Base-by-base conservation (phyloP, 2,113 vertebrate species). In the Perognathus longimembris region DNA sequence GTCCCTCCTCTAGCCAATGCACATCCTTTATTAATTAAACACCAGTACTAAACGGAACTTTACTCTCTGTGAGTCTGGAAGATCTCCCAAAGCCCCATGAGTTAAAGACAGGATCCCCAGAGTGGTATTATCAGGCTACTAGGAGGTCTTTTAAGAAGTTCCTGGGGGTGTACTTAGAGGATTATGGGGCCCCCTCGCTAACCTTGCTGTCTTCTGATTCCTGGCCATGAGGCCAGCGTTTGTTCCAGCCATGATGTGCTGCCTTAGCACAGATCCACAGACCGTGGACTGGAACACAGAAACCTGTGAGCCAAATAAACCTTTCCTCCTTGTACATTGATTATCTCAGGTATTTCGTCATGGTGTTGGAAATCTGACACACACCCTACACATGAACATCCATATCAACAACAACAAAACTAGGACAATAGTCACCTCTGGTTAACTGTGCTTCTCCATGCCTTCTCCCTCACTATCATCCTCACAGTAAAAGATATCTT, bases 401-500 rank as follows among this genome's bases (percentile, higher is more conserved):
- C 5, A 18, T 8, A 12, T 42, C 40, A 36, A 79, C 6, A 7
- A 40, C n/a, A n/a, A n/a, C n/a, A 28, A n/a, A 26, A 74, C 24
- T 1, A 5, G 22, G 30, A 34, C 3, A 6, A 24, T 0, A 22
- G 36, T 0, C 14, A 50, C 28, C 5, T n/a, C 15, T 21, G 6
- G 64, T 83, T 74, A 96, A 1, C 87, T 69, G 3, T 15, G 64
- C 1, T 86, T 88, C 8, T 70, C 59, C 1, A 1, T 34, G 3
- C 90, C 95, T 0, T 97, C 97, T 6, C 81, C 97, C 12, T 90
- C 80, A 1, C 85, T 96, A 66, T 97, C 88, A 5, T 92, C 91
- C 2, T 95, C 94, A 14, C 26, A 86, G 6, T 94, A 71, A 42
- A 98, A 98, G 77, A 98, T 97, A 30, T 98, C 98, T 80, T 91